Percentiles rank a stretch among this genome's conserved stretches.
Evolutionary conservation across 1,140 invertebrate species (phyloP).

Genomic region (Tribolium castaneum): DNA sequence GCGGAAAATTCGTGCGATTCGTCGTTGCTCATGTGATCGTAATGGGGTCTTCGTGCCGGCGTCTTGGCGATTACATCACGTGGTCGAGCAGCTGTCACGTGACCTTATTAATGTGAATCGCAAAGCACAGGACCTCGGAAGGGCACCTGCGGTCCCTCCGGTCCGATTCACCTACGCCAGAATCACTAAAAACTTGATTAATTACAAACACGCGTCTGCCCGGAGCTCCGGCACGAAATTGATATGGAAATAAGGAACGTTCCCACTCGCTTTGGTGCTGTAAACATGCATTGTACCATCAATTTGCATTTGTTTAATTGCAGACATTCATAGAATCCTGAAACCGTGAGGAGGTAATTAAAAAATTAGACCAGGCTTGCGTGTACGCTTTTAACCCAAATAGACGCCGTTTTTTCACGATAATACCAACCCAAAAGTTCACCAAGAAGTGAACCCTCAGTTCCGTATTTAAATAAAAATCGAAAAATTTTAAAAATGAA

Average conservation of each 20-base stretch:
- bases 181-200: slow-evolving; percentile 40
- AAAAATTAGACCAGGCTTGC: slow-evolving; percentile 29
- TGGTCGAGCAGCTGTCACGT: slow-evolving; percentile 16
- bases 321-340: slow-evolving; percentile 36
- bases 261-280: slow-evolving; percentile 21
- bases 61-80: slow-evolving; percentile 34
- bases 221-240: slow-evolving; percentile 38
- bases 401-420: background rate
- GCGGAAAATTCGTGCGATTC: slow-evolving; percentile 16
- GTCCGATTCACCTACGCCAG: slow-evolving; percentile 34
- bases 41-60: slow-evolving; percentile 19
- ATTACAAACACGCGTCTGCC: slow-evolving; percentile 39
- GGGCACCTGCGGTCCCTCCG: slow-evolving; percentile 28
- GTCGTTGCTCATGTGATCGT: slow-evolving; percentile 11
- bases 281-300: slow-evolving; percentile 40
- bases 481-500: too few relatives aligned
- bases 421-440: background rate
- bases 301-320: slow-evolving; percentile 43
- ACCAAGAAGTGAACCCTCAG: background rate
- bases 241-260: slow-evolving; percentile 42
- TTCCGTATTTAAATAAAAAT: too few relatives aligned
- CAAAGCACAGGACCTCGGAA: slow-evolving; percentile 8
- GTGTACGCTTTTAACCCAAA: slow-evolving; percentile 4
- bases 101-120: slow-evolving; percentile 24
- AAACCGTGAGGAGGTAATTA: slow-evolving; percentile 33